phyloP scores from a whole-genome alignment of 2,888 invertebrate genomes.

The Caradrina kadenii region DNA sequence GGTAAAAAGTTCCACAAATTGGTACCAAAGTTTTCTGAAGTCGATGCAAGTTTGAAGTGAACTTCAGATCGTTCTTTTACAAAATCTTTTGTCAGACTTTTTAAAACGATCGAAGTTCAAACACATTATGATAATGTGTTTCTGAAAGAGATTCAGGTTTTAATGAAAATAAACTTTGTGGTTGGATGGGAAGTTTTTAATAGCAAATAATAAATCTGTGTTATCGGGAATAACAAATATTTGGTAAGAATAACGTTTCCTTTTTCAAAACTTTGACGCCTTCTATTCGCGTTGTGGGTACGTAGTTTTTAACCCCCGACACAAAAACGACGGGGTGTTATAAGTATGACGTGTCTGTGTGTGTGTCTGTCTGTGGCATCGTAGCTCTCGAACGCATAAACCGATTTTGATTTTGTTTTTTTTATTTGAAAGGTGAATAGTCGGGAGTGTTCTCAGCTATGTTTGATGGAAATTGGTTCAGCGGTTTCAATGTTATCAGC shows the following conservation, averaged over 20 bases:
- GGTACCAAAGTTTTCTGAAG: constrained; percentile 14
- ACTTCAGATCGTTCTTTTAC: constrained; percentile 9
- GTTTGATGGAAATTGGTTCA: too few relatives aligned
- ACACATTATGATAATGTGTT: constrained; percentile 5
- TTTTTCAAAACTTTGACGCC: too few relatives aligned
- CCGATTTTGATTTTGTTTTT: too few relatives aligned
- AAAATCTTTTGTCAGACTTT: constrained; percentile 6
- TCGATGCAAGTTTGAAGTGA: constrained; percentile 20
- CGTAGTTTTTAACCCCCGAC: too few relatives aligned
- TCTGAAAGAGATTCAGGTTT: constrained; percentile 2
- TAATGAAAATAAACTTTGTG: background rate
- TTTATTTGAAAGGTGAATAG: too few relatives aligned
- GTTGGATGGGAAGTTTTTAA: background rate
- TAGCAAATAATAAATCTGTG: background rate
- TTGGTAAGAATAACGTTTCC: background rate
- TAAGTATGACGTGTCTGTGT: too few relatives aligned
- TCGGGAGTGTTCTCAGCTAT: too few relatives aligned
- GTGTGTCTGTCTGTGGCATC: too few relatives aligned
- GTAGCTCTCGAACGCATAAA: too few relatives aligned
- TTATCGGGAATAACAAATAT: background rate
- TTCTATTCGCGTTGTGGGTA: too few relatives aligned
- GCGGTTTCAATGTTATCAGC: too few relatives aligned
- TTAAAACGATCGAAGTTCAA: constrained; percentile 14
- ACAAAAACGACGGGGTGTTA: too few relatives aligned
- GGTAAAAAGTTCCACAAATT: constrained; percentile 22